phyloP scores from a whole-genome alignment of 2,888 invertebrate genomes.

The Stenoptilia bipunctidactyla region DNA sequence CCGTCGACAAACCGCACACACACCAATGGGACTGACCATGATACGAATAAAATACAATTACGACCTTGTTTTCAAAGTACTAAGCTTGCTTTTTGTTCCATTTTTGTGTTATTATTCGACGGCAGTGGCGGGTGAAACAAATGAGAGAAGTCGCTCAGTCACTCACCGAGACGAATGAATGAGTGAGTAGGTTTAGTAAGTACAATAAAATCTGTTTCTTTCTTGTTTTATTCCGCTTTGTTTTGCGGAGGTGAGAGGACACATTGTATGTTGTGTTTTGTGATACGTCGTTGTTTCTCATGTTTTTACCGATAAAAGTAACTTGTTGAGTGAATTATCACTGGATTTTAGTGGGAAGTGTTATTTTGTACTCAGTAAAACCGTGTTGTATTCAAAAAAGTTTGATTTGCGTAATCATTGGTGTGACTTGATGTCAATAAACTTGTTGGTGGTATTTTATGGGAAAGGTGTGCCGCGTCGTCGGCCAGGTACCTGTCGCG shows the following conservation, averaged over 20 bases:
- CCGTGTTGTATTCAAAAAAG: constrained; percentile 27
- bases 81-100: too few relatives aligned
- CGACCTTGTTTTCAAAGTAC: too few relatives aligned
- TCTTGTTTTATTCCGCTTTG: constrained; percentile 62
- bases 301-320: constrained; percentile 22
- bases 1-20: too few relatives aligned
- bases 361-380: constrained; percentile 21
- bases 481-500: constrained; percentile 54
- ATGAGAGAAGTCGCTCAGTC: too few relatives aligned
- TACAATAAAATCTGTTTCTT: too few relatives aligned
- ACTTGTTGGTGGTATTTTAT: constrained; percentile 68
- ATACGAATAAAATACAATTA: too few relatives aligned
- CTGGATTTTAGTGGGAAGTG: constrained; percentile 34
- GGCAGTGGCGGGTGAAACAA: too few relatives aligned
- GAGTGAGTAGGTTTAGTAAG: too few relatives aligned
- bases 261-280: constrained; percentile 28
- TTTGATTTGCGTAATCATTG: constrained; percentile 51
- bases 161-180: too few relatives aligned
- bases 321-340: constrained; percentile 49
- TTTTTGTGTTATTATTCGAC: too few relatives aligned
- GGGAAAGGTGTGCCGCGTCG: constrained; percentile 66
- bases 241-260: constrained; percentile 68
- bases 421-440: constrained; percentile 67
- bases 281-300: constrained; percentile 58
- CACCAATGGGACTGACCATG: too few relatives aligned